phyloP scores from a whole-genome alignment of 2,888 invertebrate genomes.

The Dyspetes luteomarginatus region DNA sequence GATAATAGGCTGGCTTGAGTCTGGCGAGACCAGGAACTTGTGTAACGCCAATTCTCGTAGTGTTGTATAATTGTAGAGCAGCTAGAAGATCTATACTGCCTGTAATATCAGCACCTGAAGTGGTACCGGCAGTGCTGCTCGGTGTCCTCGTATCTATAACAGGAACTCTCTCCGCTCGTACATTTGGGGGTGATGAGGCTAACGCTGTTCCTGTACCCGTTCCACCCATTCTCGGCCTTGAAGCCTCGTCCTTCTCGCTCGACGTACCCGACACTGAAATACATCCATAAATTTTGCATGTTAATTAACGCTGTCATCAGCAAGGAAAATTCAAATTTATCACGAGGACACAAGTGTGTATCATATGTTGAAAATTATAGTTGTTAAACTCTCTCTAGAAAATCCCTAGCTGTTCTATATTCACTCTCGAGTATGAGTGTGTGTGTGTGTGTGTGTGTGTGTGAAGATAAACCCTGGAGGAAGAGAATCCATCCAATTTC shows the following conservation, averaged over 20 bases:
- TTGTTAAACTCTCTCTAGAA: neutral
- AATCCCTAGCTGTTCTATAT: neutral
- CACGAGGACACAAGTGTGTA: neutral
- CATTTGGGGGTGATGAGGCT: slow-evolving; percentile 47
- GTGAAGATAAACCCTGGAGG: neutral
- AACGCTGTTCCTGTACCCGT: slow-evolving; percentile 60
- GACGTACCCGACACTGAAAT: slow-evolving; percentile 79
- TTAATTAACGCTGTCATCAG: slow-evolving; percentile 43
- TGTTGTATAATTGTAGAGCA: slow-evolving; percentile 91
- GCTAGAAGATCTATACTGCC: slow-evolving; percentile 90
- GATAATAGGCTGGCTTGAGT: slow-evolving; percentile 89
- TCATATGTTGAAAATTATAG: too few relatives aligned
- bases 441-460: too few relatives aligned
- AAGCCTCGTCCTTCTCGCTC: slow-evolving; percentile 78
- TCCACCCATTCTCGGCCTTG: slow-evolving; percentile 69
- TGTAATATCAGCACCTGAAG: slow-evolving; percentile 76
- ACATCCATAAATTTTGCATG: slow-evolving; percentile 46
- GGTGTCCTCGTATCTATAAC: slow-evolving; percentile 78
- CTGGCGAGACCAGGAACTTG: slow-evolving; percentile 88
- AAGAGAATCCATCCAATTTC: neutral
- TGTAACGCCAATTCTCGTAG: slow-evolving; percentile 89
- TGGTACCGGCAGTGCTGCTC: slow-evolving; percentile 81
- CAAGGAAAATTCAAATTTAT: slow-evolving; percentile 12
- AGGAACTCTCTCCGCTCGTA: slow-evolving; percentile 57
- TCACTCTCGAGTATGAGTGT: too few relatives aligned